Conservation (phyloP, 2,888 invertebrate species). For the Agrotis clavis region DNA sequence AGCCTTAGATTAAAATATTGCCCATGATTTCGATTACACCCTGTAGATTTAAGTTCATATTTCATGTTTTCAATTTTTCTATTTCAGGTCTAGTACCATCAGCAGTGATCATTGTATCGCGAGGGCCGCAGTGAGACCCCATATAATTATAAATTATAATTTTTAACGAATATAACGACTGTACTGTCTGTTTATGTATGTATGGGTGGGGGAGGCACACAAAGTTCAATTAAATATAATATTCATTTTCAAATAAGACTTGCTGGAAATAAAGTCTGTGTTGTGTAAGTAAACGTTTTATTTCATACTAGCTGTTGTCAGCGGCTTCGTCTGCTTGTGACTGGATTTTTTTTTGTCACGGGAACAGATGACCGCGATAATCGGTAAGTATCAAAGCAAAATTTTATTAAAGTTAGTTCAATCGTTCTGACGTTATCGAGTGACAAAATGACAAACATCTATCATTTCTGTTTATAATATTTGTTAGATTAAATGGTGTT, state of each 20-base stretch:
- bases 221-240: conserved; percentile 56
- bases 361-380: too few species aligned
- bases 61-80: conserved; percentile 26
- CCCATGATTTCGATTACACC: too few species aligned
- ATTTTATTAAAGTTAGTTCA: too few species aligned
- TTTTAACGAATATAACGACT: conserved; percentile 23
- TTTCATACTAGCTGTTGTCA: neutral
- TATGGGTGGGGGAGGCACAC: conserved; percentile 59
- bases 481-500: too few species aligned
- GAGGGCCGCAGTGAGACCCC: conserved; percentile 76
- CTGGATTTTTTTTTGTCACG: too few species aligned
- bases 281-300: conserved; percentile 54
- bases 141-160: conserved; percentile 25
- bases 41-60: neutral
- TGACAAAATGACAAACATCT: too few species aligned
- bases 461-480: too few species aligned
- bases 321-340: too few species aligned
- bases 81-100: conserved; percentile 95
- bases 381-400: too few species aligned
- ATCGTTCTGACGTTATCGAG: too few species aligned
- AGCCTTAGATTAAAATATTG: too few species aligned
- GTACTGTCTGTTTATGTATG: conserved; percentile 39
- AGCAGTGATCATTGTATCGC: conserved; percentile 95
- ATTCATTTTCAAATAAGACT: conserved; percentile 49
- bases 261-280: conserved; percentile 62